Conservation (phyloP, 2,797 vertebrate species). For the Rachycentron canadum region DNA sequence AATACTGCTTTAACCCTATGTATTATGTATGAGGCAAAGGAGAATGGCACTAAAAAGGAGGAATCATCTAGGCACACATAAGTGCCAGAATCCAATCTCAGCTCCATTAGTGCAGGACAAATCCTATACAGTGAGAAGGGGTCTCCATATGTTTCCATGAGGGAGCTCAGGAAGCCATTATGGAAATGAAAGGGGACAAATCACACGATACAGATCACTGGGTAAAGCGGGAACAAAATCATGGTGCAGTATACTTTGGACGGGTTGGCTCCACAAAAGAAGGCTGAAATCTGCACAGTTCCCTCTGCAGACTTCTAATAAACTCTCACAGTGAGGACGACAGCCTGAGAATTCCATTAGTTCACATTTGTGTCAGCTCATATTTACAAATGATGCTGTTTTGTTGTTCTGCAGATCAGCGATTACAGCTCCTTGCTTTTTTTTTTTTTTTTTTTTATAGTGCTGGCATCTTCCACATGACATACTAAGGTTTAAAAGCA, state of each 20-base stretch:
- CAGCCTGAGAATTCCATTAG: constrained; percentile 63
- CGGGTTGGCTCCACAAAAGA: constrained; percentile 65
- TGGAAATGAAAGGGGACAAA: constrained; percentile 87
- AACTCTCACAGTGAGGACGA: constrained; percentile 60
- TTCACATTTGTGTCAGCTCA: constrained; percentile 67
- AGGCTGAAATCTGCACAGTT: constrained; percentile 54
- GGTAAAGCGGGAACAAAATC: constrained; percentile 76
- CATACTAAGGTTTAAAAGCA: constrained; percentile 55
- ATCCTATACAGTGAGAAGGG: constrained; percentile 83
- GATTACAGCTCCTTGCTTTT: constrained; percentile 55
- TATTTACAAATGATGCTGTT: constrained; percentile 70
- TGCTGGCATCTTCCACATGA: constrained; percentile 42
- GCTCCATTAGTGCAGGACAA: constrained; percentile 88
- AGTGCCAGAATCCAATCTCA: constrained; percentile 88
- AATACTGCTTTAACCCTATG: constrained; percentile 85
- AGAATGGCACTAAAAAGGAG: constrained; percentile 85
- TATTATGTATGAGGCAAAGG: constrained; percentile 87
- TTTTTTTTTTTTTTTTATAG: constrained; percentile 39
- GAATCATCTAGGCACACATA: constrained; percentile 85
- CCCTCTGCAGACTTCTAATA: constrained; percentile 68
- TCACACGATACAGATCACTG: constrained; percentile 82
- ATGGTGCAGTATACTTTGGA: constrained; percentile 72
- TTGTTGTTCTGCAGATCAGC: constrained; percentile 71
- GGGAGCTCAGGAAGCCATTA: constrained; percentile 86
- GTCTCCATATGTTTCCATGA: constrained; percentile 84